Evolutionary conservation across 2,113 vertebrate species (phyloP).

Genomic region (Chroicocephalus ridibundus): DNA sequence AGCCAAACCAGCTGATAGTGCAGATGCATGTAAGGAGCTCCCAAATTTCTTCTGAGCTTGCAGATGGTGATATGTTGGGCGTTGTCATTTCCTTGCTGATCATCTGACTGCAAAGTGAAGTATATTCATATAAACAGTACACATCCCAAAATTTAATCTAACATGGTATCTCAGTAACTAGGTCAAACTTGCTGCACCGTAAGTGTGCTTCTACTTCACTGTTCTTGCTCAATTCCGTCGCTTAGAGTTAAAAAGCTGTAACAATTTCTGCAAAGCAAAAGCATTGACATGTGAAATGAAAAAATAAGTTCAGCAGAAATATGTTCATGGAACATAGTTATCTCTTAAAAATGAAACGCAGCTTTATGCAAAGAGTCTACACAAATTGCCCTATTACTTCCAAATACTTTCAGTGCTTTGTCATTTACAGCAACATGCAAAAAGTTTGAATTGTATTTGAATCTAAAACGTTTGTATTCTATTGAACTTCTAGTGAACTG

Average conservation of each 20-base stretch:
- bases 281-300: not conserved
- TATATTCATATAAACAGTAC: not conserved
- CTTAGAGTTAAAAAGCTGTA: not conserved
- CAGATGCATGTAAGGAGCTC: not conserved
- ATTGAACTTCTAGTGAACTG: not conserved
- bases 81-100: not conserved
- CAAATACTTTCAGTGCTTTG: not conserved
- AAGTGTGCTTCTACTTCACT: not conserved
- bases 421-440: accelerated
- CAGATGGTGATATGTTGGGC: not conserved
- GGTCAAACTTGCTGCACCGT: not conserved
- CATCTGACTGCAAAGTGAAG: not conserved
- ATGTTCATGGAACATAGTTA: not conserved
- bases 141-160: not conserved
- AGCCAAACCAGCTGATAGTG: not conserved
- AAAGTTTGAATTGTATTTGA: not conserved
- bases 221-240: not conserved
- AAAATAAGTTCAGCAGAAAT: not conserved
- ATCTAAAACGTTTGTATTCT: not conserved
- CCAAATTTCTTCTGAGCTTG: not conserved
- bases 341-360: not conserved
- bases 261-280: not conserved
- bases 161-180: not conserved
- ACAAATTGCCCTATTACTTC: not conserved
- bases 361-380: not conserved